A percentile compares a stretch with the other conserved stretches of the same genome.
phyloP scores from a whole-genome alignment of 2,113 vertebrate genomes.

The Alaudala cheleensis region DNA sequence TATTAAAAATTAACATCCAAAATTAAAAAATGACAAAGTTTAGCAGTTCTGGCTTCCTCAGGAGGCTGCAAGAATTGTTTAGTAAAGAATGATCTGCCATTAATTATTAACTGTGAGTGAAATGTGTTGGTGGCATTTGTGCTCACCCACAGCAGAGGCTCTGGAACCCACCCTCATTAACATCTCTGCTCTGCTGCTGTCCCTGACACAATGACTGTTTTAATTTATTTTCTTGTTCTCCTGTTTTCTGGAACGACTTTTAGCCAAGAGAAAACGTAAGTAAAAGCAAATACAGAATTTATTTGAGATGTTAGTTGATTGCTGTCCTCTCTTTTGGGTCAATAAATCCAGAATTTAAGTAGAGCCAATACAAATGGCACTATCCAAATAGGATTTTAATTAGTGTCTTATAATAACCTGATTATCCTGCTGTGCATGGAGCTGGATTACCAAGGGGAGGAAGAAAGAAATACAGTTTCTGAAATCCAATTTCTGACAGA shows the following conservation, averaged over 20 bases:
- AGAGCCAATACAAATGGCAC: not conserved
- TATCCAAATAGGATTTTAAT: not conserved
- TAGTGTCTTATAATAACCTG: not conserved
- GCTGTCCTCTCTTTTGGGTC: not conserved
- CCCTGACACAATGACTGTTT: constrained; percentile 44
- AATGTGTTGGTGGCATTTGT: not conserved
- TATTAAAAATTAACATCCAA: not conserved
- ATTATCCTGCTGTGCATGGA: rapidly evolving
- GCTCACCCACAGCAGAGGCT: not conserved
- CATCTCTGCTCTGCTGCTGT: not conserved
- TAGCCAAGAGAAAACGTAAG: constrained; percentile 79
- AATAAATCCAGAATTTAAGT: not conserved
- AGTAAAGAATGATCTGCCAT: not conserved
- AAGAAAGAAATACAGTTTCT: not conserved
- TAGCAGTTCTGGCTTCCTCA: not conserved
- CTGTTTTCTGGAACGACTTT: constrained; percentile 28
- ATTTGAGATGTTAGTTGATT: not conserved
- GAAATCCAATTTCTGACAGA: too few relatives aligned
- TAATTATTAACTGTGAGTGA: constrained; percentile 72
- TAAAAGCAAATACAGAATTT: not conserved
- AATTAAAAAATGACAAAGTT: not conserved
- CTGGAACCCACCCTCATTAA: not conserved
- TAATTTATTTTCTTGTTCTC: constrained; percentile 48
- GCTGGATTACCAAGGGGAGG: not conserved
- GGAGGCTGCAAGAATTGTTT: not conserved